A percentile compares a stretch with the other conserved stretches of the same genome.
These are phyloP conservation scores for Macroglossus sobrinus DNA, from an alignment of 2,113 vertebrate species.

Conservation along the genomic window DNA sequence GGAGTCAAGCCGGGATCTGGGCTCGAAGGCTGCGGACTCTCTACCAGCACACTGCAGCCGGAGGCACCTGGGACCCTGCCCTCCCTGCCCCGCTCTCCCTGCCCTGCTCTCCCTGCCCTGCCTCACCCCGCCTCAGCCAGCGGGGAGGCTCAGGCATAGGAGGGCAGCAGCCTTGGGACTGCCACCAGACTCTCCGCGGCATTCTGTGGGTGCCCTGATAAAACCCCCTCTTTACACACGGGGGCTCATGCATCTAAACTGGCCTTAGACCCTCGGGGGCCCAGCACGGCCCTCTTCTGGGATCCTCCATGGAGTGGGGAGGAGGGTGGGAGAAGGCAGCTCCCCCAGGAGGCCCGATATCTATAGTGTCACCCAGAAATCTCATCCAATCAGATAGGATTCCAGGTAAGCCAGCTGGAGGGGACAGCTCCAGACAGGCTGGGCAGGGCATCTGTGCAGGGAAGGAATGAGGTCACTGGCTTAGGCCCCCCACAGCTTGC, in stretches of 20 bases:
- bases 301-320: background rate
- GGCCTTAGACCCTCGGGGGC: background rate
- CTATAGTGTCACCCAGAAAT: background rate
- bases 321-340: background rate
- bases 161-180: background rate
- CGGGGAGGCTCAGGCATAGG: background rate
- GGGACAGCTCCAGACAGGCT: background rate
- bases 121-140: background rate
- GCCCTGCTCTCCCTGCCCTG: background rate
- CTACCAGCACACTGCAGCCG: background rate
- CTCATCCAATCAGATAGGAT: background rate
- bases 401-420: background rate
- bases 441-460: background rate
- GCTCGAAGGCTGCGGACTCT: background rate
- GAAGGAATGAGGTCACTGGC: background rate
- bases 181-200: no score
- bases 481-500: background rate
- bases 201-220: background rate
- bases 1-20: background rate
- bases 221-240: rapidly evolving
- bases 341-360: background rate
- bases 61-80: background rate
- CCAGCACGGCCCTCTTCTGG: background rate
- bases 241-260: background rate
- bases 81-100: background rate